Evolutionary conservation across 1,140 invertebrate genomes (phyloP).

Genomic region (Drosophila asahinai): DNA sequence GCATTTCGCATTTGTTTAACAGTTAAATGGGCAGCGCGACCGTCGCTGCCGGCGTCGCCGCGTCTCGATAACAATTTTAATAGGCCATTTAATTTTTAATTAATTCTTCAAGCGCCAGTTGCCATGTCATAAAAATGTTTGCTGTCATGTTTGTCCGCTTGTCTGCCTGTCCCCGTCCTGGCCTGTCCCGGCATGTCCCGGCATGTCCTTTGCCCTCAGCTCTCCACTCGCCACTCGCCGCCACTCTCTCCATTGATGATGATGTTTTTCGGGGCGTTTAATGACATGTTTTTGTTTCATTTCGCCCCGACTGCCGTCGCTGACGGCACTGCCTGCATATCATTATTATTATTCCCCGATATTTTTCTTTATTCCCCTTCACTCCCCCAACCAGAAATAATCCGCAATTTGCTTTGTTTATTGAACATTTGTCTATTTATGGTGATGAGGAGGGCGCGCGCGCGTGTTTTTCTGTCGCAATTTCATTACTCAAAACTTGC

Average conservation of each 20-base stretch:
- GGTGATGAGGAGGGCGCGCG: conserved; percentile 39
- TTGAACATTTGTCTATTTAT: conserved; percentile 76
- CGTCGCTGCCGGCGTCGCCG: conserved; percentile 53
- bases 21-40: conserved; percentile 43
- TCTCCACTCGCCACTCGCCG: not conserved
- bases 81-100: conserved; percentile 83
- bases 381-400: conserved; percentile 9
- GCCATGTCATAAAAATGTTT: conserved; percentile 80
- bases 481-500: conserved; percentile 69
- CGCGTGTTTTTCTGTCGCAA: conserved; percentile 62
- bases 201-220: conserved; percentile 15
- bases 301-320: conserved; percentile 18
- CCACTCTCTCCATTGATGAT: conserved; percentile 15
- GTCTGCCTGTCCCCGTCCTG: conserved; percentile 5
- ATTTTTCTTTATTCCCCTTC: conserved; percentile 35
- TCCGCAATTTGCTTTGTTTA: conserved; percentile 65
- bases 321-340: conserved; percentile 58
- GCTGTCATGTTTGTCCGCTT: conserved; percentile 60
- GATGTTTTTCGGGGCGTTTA: conserved; percentile 53
- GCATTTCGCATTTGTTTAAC: conserved; percentile 51
- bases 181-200: conserved; percentile 3
- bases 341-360: conserved; percentile 65
- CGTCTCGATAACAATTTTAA: conserved; percentile 83
- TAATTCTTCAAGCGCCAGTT: conserved; percentile 82
- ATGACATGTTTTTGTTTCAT: conserved; percentile 69